Evolutionary conservation across 92 coral and sea anemone species (phyloP).

Genomic region (Umimayanthus kanabou): DNA sequence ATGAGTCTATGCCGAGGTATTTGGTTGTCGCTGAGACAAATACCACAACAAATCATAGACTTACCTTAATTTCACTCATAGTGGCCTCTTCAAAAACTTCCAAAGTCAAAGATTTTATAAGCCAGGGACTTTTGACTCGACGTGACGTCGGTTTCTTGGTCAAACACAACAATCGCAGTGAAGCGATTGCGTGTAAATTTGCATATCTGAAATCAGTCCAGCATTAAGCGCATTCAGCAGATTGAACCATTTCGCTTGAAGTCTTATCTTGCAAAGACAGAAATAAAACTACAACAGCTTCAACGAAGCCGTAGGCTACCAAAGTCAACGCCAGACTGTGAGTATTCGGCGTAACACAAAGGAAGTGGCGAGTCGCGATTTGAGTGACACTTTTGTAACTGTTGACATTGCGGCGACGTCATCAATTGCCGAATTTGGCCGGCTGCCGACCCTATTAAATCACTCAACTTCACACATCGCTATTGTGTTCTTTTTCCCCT

Average conservation of each 20-base stretch:
- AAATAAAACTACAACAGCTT: neutral
- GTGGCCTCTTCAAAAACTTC: neutral
- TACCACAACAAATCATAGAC: neutral
- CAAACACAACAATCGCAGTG: conserved; percentile 26
- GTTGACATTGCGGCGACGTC: conserved; percentile 25
- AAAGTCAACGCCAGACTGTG: neutral
- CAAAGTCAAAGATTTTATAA: neutral
- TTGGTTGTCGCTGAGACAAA: neutral
- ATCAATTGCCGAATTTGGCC: conserved; percentile 5
- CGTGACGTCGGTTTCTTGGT: conserved; percentile 21
- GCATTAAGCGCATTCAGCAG: conserved; percentile 19
- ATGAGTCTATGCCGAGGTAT: neutral
- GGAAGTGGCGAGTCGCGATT: conserved; percentile 1
- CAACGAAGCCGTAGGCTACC: neutral
- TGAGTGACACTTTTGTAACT: conserved; percentile 24
- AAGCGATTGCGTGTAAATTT: conserved; percentile 32
- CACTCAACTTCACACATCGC: neutral
- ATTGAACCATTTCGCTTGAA: conserved; percentile 11
- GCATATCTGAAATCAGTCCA: conserved; percentile 27
- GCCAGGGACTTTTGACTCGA: neutral
- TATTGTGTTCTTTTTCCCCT: neutral
- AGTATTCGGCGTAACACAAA: neutral
- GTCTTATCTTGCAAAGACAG: neutral
- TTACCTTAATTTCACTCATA: conserved; percentile 43
- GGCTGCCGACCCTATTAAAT: neutral